These are phyloP conservation scores for Oncopodura yosiiana DNA, from an alignment of 1,140 invertebrate genomes.

Conservation along the genomic window DNA sequence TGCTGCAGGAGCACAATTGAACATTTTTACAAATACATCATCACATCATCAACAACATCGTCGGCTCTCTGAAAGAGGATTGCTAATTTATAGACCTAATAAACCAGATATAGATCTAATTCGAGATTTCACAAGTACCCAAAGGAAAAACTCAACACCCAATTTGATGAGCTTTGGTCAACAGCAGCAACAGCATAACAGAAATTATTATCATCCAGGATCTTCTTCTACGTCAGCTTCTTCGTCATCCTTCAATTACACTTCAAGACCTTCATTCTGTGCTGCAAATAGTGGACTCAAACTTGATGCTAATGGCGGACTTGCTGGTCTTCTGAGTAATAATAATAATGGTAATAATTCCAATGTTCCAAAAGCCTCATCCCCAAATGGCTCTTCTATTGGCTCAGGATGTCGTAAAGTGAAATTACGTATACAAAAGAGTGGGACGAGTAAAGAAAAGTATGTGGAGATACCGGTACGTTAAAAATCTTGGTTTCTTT, in stretches of 20 bases:
- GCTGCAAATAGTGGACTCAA: not conserved
- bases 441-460: constrained; percentile 51
- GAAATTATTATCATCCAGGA: not conserved
- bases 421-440: constrained; percentile 69
- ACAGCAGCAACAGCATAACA: not conserved
- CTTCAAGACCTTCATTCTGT: not conserved
- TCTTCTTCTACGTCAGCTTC: constrained; percentile 10
- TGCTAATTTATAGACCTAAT: constrained; percentile 31
- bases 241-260: not conserved
- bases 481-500: no score
- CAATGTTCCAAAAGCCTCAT: constrained; percentile 1
- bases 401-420: constrained; percentile 26
- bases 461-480: constrained; percentile 66
- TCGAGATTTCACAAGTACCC: constrained; percentile 30
- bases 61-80: constrained; percentile 30
- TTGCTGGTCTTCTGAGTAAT: not conserved
- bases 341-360: constrained; percentile 1
- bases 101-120: constrained; percentile 35
- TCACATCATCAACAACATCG: constrained; percentile 34
- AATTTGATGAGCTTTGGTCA: no score
- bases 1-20: no score
- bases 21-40: constrained; percentile 29
- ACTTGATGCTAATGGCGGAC: not conserved
- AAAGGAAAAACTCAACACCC: constrained; percentile 21
- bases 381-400: not conserved